Conservation (phyloP, 2,113 vertebrate species). For the Crotalus horridus region DNA sequence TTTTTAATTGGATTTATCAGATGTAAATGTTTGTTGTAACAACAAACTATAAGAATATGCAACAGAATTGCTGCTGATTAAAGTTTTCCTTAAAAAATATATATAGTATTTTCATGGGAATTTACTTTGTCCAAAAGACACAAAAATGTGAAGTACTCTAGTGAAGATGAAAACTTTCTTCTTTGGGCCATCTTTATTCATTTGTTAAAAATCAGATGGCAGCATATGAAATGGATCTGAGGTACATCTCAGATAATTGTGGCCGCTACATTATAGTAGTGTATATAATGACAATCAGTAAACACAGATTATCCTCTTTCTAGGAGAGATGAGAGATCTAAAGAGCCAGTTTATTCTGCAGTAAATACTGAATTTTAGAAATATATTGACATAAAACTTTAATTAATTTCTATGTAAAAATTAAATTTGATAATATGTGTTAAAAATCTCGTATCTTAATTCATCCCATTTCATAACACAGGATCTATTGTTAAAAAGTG, state of each 20-base stretch:
- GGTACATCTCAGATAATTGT: conserved; percentile 68
- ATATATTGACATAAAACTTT: conserved; percentile 58
- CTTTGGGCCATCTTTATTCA: conserved; percentile 76
- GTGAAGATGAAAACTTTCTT: conserved; percentile 46
- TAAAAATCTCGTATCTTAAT: conserved; percentile 50
- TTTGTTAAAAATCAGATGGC: conserved; percentile 56
- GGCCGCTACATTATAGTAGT: conserved; percentile 80
- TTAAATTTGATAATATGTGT: conserved; percentile 44
- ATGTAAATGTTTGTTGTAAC: conserved; percentile 66
- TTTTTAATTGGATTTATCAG: conserved; percentile 76
- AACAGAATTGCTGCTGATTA: conserved; percentile 64
- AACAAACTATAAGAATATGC: conserved; percentile 58
- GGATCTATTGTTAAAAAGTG: conserved; percentile 51
- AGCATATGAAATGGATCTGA: conserved; percentile 64
- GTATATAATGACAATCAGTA: conserved; percentile 77
- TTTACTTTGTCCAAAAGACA: conserved; percentile 53
- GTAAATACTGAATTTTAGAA: conserved; percentile 64
- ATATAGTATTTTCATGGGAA: conserved; percentile 55
- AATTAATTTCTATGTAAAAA: conserved; percentile 61
- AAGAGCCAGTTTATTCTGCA: conserved; percentile 62
- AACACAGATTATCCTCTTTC: conserved; percentile 67
- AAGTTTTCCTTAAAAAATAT: conserved; percentile 61
- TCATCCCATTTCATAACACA: conserved; percentile 45
- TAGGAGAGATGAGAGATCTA: conserved; percentile 66
- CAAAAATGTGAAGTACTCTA: conserved; percentile 45